phyloP scores from a whole-genome alignment of 2,797 vertebrate species.

The Sebastes aleutianus region DNA sequence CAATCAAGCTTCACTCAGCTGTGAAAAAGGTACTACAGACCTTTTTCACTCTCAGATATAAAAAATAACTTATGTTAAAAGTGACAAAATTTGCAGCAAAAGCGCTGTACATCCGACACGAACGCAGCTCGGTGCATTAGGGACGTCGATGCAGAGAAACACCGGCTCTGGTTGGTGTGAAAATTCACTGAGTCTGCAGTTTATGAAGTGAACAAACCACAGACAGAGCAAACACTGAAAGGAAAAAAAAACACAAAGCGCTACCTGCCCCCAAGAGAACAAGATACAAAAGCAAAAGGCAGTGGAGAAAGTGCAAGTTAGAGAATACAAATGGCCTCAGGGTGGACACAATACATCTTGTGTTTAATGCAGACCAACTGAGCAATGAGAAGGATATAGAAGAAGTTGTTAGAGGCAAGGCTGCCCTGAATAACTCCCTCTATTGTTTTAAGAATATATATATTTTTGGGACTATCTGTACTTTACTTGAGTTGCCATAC shows the following conservation, averaged over 20 bases:
- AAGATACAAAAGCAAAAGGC: not conserved
- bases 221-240: conserved; percentile 4
- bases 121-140: not conserved
- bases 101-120: not conserved
- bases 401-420: not conserved
- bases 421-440: not conserved
- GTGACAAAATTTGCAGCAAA: not conserved
- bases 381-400: not conserved
- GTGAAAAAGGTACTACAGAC: not conserved
- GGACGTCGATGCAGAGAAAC: not conserved
- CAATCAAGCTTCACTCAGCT: conserved; percentile 21
- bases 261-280: not conserved
- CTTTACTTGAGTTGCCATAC: too few relatives aligned
- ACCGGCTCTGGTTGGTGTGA: not conserved
- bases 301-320: not conserved
- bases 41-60: not conserved
- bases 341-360: not conserved
- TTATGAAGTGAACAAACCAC: conserved; percentile 16
- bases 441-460: not conserved
- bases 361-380: conserved; percentile 1
- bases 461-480: too few relatives aligned
- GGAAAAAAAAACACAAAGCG: not conserved
- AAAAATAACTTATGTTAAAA: not conserved
- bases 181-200: conserved; percentile 25
- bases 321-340: conserved; percentile 4